Evolutionary conservation across 1,140 invertebrate species (phyloP).

Genomic region (Drusus annulatus): DNA sequence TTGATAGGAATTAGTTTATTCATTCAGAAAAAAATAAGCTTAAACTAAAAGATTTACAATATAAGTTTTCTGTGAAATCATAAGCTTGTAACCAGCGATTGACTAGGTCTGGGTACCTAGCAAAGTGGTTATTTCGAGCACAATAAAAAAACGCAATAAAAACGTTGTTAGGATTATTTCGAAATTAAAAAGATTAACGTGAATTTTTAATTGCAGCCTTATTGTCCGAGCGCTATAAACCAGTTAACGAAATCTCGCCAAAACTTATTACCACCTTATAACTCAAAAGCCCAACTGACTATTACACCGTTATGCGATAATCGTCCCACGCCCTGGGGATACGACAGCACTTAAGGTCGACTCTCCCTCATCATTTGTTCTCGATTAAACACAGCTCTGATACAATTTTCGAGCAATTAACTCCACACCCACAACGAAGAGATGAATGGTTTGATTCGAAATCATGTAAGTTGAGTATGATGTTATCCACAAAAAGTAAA

Average conservation of each 20-base stretch:
- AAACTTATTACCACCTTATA: background rate
- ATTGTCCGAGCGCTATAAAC: conserved; percentile 6
- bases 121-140: no score
- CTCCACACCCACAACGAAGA: conserved; percentile 24
- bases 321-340: conserved; percentile 22
- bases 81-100: no score
- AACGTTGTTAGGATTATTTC: no score
- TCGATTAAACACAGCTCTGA: conserved; percentile 13
- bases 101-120: no score
- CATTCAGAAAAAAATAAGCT: no score
- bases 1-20: no score
- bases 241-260: conserved; percentile 34
- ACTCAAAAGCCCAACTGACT: conserved; percentile 2
- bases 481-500: no score
- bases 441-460: conserved; percentile 17
- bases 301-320: conserved; percentile 21
- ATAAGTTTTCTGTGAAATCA: no score
- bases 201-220: no score
- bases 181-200: no score
- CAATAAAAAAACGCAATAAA: no score
- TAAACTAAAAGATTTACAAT: no score
- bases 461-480: background rate
- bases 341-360: conserved; percentile 12
- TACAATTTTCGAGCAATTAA: conserved; percentile 41
- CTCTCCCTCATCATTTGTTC: conserved; percentile 12